Base-by-base conservation (phyloP, 2,888 invertebrate species). In the Sympetrum striolatum region DNA sequence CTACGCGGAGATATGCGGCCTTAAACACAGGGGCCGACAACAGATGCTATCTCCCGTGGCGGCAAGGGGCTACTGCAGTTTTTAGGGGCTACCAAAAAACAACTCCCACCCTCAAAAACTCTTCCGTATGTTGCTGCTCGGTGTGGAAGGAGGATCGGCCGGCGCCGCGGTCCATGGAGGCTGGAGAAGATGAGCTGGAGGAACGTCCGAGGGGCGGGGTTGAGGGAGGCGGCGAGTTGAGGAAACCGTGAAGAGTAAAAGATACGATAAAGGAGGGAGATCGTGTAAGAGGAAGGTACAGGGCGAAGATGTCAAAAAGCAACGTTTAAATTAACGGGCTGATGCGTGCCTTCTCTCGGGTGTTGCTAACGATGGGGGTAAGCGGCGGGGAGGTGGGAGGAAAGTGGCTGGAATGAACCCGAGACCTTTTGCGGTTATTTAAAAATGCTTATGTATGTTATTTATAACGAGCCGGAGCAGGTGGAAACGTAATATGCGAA, bases 1-100 rank as follows among this genome's bases (percentile, higher is more conserved):
- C 82, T 82, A 82, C 82, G 82, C 82, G 82, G 82, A 82, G 82
- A 58, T 82, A 82, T 82, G 82, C 82, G 82, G 82, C 82, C 58
- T 82, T 82, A 82, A 82, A 82, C 82, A 82, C 82, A 82, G 82
- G 58, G 82, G 82, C 82, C 82, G 82, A 82, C 82, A 82, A 53
- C 82, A 48, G 25, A 53, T 53, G 53, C 53, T 82, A 53, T 82
- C 82, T 35, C 82, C 14, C 53, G 81, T 37, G 18, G 82, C 18
- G 53, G 58, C 48, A 25, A 53, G 53, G 58, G 82, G 82, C 82
- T 82, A 82, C 82, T 82, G 82, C 82, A 82, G 82, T 82, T 58
- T 82, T 82, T 82, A 31, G 81, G 82, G 82, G 82, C 82, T 58
- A 60, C 82, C 58, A 82, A 82, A 82, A 82, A 82, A 82, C 82